A percentile compares a stretch with the other conserved stretches of the same genome.
phyloP scores from a whole-genome alignment of 2,888 invertebrate genomes.

The Nymphalis urticae region DNA sequence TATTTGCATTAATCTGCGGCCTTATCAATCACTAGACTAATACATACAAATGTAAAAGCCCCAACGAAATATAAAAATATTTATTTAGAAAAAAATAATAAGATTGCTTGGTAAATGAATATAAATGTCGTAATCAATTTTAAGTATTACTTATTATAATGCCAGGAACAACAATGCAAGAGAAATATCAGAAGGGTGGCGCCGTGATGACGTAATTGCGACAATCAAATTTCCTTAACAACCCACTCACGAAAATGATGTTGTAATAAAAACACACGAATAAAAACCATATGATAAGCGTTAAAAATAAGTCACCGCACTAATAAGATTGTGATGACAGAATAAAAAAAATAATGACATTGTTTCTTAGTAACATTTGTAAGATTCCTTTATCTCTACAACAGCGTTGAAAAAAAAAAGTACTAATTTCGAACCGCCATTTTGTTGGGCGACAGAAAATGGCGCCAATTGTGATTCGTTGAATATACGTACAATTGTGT shows the following conservation, averaged over 20 bases:
- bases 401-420: too few species aligned
- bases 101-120: neutral
- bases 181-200: constrained; percentile 15
- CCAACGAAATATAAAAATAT: neutral
- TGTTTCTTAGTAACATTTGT: neutral
- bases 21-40: too few species aligned
- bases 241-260: constrained; percentile 19
- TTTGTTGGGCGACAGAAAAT: too few species aligned
- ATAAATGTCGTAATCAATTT: neutral
- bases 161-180: constrained; percentile 5
- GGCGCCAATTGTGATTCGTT: too few species aligned
- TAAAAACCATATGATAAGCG: neutral
- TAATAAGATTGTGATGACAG: neutral
- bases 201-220: constrained; percentile 32
- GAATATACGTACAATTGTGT: too few species aligned
- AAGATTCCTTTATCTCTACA: too few species aligned
- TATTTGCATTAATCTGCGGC: too few species aligned
- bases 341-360: neutral
- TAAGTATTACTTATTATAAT: neutral
- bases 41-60: too few species aligned
- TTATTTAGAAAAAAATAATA: neutral
- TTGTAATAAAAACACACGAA: constrained; percentile 29
- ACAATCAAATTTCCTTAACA: constrained; percentile 40
- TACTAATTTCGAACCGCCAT: too few species aligned
- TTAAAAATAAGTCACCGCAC: neutral